Evolutionary conservation across 1,140 invertebrate genomes (phyloP), one percentile per base, ranked within the genome.

Genomic region (Hyles euphorbiae): DNA sequence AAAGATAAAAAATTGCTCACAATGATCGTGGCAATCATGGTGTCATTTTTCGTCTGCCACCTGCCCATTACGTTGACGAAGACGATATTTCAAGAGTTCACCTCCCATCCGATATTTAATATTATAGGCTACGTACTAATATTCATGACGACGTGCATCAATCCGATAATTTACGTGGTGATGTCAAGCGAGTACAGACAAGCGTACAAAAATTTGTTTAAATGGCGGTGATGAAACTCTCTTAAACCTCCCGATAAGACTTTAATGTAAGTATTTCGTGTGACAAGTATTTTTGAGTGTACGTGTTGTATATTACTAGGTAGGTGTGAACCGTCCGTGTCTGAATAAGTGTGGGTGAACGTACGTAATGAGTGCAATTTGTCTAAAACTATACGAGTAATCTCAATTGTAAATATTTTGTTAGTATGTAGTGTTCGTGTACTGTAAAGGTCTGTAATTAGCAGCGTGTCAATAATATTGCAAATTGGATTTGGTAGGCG

Each of bases 111-210:
- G 8, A 88, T 90, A 1, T 80, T 94, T 3, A 94, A 95, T 63
- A 94, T 96, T 8, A 90, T 92, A 11, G 93, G 94, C 0, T 96
- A 96, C 63, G 89, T 96, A 32, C 87, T 96, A 0, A 94, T 96
- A 56, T 96, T 95, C 78, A 80, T 96, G 58, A 95, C 94, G 0
- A 94, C 94, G 3, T 96, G 95, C 73, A 94, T 96, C 51, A 97
- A 97, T 85, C 96, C 96, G 0, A 90, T 97, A 11, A 96, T 97
- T 56, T 97, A 96, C 73, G 95, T 96, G 4, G 92, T 96, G 0
- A 95, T 96, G 94, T 96, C 95, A 63, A 94, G 92, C 1, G 96
- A 97, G 64, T 97, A 97, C 71, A 86, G 96, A 49, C 93, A 94
- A 68, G 96, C 96, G 0, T 97, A 97, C 72, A 95, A 94, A 84